These are phyloP conservation scores for Elaeidobius kamerunicus DNA, from an alignment of 2,888 invertebrate genomes.

Conservation along the genomic window DNA sequence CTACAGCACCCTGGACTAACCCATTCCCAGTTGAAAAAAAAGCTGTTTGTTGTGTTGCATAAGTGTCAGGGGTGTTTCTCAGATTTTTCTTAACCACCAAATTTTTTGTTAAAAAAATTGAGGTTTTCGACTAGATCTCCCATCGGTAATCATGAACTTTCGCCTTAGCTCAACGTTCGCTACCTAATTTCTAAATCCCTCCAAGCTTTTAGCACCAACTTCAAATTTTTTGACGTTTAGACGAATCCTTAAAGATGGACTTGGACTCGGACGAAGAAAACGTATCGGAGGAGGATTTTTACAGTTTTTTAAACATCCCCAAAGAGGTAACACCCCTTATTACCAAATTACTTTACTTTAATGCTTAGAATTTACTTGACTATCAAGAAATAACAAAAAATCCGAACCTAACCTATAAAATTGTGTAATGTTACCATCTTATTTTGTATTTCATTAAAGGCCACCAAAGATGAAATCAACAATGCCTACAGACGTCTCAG, in stretches of 20 bases:
- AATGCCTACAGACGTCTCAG: conserved; percentile 90
- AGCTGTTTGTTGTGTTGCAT: conserved; percentile 20
- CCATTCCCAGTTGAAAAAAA: neutral
- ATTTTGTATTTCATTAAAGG: conserved; percentile 58
- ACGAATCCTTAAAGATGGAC: conserved; percentile 51
- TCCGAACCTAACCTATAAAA: conserved; percentile 26
- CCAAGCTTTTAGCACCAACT: neutral
- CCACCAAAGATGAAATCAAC: conserved; percentile 87
- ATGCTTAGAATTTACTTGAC: too few relatives aligned
- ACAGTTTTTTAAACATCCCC: conserved; percentile 81
- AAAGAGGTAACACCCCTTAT: conserved; percentile 73
- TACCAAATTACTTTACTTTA: too few relatives aligned
- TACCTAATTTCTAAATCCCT: neutral
- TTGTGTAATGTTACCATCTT: conserved; percentile 8
- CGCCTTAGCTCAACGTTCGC: neutral
- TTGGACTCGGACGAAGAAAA: conserved; percentile 66
- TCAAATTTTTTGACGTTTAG: conserved; percentile 13
- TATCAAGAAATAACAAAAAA: neutral
- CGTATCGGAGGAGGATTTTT: conserved; percentile 76
- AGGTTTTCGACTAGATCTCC: neutral
- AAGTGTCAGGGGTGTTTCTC: conserved; percentile 9
- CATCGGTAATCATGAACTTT: neutral
- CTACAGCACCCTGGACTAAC: too few relatives aligned
- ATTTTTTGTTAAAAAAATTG: conserved; percentile 6
- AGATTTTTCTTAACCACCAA: conserved; percentile 6